Percentiles rank a stretch among this genome's conserved stretches.
These are phyloP conservation scores for Tetragonisca angustula DNA, from an alignment of 2,888 invertebrate genomes.

Conservation along the genomic window DNA sequence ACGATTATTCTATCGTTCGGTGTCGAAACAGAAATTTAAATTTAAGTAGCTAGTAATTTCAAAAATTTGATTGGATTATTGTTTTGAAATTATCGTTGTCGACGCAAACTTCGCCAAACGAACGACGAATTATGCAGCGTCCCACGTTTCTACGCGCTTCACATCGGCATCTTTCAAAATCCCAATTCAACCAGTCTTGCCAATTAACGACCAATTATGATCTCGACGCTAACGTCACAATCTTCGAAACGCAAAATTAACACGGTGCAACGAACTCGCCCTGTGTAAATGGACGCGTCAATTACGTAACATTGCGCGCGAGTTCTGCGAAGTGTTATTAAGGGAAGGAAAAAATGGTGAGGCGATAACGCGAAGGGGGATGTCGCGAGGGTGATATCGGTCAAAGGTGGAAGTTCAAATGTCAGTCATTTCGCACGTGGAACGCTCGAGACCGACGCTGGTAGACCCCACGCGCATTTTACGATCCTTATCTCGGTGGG, in stretches of 20 bases:
- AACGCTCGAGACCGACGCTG: background rate
- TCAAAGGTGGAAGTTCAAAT: constrained; percentile 9
- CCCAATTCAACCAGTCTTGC: background rate
- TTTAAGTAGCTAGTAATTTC: too few relatives aligned
- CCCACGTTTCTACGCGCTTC: too few relatives aligned
- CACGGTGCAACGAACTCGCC: constrained; percentile 18
- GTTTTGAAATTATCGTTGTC: too few relatives aligned
- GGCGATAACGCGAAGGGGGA: constrained; percentile 38
- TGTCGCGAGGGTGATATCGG: constrained; percentile 31
- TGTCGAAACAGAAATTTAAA: too few relatives aligned
- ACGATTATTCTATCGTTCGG: too few relatives aligned
- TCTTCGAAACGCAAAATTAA: background rate
- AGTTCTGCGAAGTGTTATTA: constrained; percentile 20
- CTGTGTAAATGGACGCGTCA: constrained; percentile 4
- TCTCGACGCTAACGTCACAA: background rate
- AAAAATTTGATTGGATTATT: too few relatives aligned
- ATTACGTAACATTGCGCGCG: background rate
- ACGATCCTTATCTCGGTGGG: constrained; percentile 47
- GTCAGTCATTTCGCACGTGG: constrained; percentile 49
- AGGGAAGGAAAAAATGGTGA: constrained; percentile 2
- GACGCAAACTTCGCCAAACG: too few relatives aligned
- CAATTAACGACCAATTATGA: background rate
- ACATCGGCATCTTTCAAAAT: background rate
- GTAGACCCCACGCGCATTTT: constrained; percentile 14
- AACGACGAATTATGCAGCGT: too few relatives aligned